Evolutionary conservation across 1,140 invertebrate species (phyloP), one percentile per base, ranked within the genome.

Genomic region (Popillia japonica): DNA sequence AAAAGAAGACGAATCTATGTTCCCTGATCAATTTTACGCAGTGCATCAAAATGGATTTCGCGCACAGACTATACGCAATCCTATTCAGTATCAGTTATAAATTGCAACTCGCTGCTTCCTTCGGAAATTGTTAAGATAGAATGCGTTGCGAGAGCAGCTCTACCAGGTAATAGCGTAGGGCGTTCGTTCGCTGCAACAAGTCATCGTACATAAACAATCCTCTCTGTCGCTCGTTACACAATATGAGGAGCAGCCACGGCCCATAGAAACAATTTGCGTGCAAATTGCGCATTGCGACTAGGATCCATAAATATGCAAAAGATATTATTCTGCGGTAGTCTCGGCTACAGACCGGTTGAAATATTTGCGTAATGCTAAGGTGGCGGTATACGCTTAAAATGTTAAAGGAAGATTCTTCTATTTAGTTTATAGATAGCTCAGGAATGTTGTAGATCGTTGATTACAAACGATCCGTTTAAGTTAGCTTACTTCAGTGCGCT

Each of bases 61-160:
- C 48, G 14, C 6, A 17, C 14, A 14, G 48, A 3, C 6, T 55
- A 6, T n/a, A 55, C 17, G 11, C 48, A 17, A 55, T 55, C 48
- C 14, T 17, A 17, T 55, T 55, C 48, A 55, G 17, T 55, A 55
- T 55, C 48, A 55, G n/a, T 17, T n/a, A 55, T 55, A 55, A 55
- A 55, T 55, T 55, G 6, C 48, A n/a, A 17, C 48, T 55, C 14
- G 48, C 14, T 3, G 48, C 14, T 55, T 55, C 48, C 48, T 55
- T 55, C 48, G 48, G 48, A 55, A 55, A 55, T n/a, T 55, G 48
- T 55, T 55, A 55, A 55, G 17, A 17, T 55, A 55, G 17, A n/a
- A 55, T 55, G 17, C 17, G 48, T 3, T 14, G 14, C 48, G 48
- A 55, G 48, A 55, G 2, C 48, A 17, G 48, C 17, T 14, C 48